Evolutionary conservation across 1,140 invertebrate species (phyloP).

Genomic region (Zophobas atratus): DNA sequence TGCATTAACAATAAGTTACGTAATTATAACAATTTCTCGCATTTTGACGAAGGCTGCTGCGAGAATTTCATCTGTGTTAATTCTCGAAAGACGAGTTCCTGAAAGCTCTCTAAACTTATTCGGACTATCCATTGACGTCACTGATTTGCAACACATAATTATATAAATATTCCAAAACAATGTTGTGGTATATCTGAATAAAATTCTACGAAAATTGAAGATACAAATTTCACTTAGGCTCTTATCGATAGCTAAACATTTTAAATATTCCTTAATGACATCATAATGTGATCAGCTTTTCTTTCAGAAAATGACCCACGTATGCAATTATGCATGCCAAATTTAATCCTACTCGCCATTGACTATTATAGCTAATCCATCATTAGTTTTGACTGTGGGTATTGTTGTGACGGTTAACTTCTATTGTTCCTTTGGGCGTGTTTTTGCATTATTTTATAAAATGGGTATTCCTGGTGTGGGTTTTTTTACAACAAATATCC

Average conservation of each 20-base stretch:
- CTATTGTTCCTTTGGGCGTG: not conserved
- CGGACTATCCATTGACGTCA: slow-evolving; percentile 5
- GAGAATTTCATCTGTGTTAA: not conserved
- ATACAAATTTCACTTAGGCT: not conserved
- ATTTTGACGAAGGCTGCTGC: not conserved
- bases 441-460: not conserved
- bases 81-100: not conserved
- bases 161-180: not conserved
- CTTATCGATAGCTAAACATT: not conserved
- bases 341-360: not conserved
- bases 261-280: not conserved
- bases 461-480: not conserved
- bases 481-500: not conserved
- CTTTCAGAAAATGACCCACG: slow-evolving; percentile 7
- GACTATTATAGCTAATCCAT: not conserved
- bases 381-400: not conserved
- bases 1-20: not conserved
- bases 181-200: no score
- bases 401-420: not conserved
- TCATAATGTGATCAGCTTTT: slow-evolving; percentile 1
- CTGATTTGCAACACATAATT: not conserved
- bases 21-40: not conserved
- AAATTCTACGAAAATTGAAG: not conserved
- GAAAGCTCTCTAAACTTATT: not conserved
- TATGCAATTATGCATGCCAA: not conserved